Conservation (phyloP, 2,113 vertebrate species). For the Saccopteryx leptura region DNA sequence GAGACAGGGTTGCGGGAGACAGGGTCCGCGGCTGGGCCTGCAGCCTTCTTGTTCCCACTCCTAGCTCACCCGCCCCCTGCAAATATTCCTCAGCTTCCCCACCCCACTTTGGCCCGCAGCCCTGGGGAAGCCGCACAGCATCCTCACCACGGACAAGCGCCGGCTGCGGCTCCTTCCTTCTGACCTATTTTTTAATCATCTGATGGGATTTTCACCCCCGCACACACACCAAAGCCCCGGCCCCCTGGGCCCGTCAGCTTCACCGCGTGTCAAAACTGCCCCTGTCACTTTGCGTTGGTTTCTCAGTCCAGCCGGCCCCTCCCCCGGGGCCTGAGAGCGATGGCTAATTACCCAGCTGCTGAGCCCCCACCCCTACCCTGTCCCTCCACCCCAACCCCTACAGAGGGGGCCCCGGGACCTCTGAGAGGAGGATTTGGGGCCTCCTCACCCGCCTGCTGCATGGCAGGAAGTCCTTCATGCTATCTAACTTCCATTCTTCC, state of each 20-base stretch:
- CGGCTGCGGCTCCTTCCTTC: constrained; percentile 77
- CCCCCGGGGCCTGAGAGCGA: constrained; percentile 72
- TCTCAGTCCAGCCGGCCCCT: constrained; percentile 75
- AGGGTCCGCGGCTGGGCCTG: neutral
- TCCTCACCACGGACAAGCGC: constrained; percentile 59
- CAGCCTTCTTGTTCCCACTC: neutral
- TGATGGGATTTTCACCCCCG: constrained; percentile 67
- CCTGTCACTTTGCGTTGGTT: constrained; percentile 81
- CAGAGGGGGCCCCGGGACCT: neutral
- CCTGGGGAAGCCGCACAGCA: constrained; percentile 31
- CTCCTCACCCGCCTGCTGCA: neutral
- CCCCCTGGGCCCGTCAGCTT: constrained; percentile 81
- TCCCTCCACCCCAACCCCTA: neutral
- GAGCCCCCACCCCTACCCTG: neutral
- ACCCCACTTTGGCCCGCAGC: constrained; percentile 22
- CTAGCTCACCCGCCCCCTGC: neutral
- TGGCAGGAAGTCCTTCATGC: constrained; percentile 75
- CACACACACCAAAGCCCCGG: constrained; percentile 58
- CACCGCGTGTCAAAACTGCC: constrained; percentile 80
- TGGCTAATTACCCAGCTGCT: constrained; percentile 77
- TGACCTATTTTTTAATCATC: constrained; percentile 86
- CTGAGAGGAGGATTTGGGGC: constrained; percentile 48
- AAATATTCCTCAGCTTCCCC: neutral
- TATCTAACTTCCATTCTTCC: constrained; percentile 34
- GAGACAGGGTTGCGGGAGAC: neutral